Evolutionary conservation across 2,797 vertebrate species (phyloP).

Genomic region (Syngnathus rostellatus): DNA sequence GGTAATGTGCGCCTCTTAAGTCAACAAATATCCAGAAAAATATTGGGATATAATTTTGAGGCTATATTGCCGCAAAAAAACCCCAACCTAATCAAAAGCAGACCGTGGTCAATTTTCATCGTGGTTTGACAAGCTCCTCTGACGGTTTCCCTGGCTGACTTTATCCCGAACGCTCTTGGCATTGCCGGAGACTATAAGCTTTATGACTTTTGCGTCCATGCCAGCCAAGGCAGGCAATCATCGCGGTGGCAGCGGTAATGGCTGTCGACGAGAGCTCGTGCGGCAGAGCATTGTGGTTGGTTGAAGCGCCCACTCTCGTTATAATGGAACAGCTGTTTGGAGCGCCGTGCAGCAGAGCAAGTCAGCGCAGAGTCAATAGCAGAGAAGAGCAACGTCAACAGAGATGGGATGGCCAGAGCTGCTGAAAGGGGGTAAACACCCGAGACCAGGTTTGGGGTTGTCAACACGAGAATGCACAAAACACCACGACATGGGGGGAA

Average conservation of each 20-base stretch:
- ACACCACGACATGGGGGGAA: conserved; percentile 36
- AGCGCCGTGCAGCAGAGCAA: conserved; percentile 46
- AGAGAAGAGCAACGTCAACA: conserved; percentile 69
- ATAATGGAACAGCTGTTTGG: conserved; percentile 68
- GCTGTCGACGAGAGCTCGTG: conserved; percentile 46
- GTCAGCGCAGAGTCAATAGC: conserved; percentile 67
- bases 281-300: conserved; percentile 48
- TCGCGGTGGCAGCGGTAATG: conserved; percentile 9
- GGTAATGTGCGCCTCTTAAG: not conserved
- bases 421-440: conserved; percentile 59
- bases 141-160: conserved; percentile 46
- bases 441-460: conserved; percentile 43
- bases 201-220: conserved; percentile 49
- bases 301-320: conserved; percentile 45
- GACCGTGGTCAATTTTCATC: conserved; percentile 50
- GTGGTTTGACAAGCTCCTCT: conserved; percentile 44
- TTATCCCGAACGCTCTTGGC: conserved; percentile 45
- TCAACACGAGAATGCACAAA: conserved; percentile 56
- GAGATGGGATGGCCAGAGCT: conserved; percentile 56
- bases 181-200: conserved; percentile 35
- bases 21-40: not conserved
- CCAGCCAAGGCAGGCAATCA: conserved; percentile 40
- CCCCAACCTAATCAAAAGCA: conserved; percentile 38
- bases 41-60: conserved; percentile 20
- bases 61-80: conserved; percentile 10